Evolutionary conservation across 53 echinoderm and acorn worm genomes (phyloP).

Genomic region (Paelopatides confundens): DNA sequence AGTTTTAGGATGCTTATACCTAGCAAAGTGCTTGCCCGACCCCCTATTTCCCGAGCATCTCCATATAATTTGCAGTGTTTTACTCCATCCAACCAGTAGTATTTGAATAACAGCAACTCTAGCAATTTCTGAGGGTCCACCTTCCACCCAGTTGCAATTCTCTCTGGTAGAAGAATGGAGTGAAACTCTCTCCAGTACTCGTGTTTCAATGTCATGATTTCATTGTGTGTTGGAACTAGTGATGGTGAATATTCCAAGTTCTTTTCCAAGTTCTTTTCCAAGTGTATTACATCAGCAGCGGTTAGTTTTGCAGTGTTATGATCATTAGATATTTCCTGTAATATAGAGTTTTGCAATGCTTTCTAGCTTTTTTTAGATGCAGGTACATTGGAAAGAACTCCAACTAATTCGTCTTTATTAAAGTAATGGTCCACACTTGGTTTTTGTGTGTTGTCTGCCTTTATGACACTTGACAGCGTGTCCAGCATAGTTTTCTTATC

Average conservation of each 20-base stretch:
- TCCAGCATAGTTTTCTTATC: background rate
- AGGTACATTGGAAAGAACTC: background rate
- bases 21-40: conserved; percentile 59
- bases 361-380: background rate
- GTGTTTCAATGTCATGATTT: background rate
- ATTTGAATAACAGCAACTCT: conserved; percentile 51
- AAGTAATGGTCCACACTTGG: background rate
- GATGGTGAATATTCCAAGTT: background rate
- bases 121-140: conserved; percentile 56
- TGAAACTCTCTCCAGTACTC: conserved; percentile 55
- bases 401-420: background rate
- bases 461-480: background rate
- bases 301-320: no score
- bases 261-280: no score
- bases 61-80: conserved; percentile 39
- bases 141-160: conserved; percentile 64
- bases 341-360: background rate
- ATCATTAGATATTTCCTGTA: background rate
- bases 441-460: background rate
- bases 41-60: conserved; percentile 72
- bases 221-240: background rate
- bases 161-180: conserved; percentile 48
- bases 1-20: conserved; percentile 26
- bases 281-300: background rate
- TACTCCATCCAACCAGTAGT: conserved; percentile 16